Conservation (phyloP, 2,113 vertebrate species). For the Platysteira castanea region DNA sequence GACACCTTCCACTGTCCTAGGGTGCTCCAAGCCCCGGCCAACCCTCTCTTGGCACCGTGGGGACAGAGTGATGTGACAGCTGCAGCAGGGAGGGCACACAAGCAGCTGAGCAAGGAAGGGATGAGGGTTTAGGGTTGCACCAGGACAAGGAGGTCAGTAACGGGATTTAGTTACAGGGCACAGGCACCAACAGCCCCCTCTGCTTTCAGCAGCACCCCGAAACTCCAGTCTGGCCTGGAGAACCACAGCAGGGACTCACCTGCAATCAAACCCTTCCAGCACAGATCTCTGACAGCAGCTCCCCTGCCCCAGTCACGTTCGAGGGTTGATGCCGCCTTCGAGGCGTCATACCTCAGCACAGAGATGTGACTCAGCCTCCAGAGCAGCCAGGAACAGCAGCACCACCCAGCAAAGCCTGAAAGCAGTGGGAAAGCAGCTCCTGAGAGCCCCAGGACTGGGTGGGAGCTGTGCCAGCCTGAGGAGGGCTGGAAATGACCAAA, state of each 20-base stretch:
- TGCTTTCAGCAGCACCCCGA: not conserved
- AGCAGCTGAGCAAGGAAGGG: not conserved
- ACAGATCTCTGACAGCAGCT: not conserved
- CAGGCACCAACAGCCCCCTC: not conserved
- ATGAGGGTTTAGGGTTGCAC: not conserved
- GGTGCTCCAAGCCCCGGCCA: not conserved
- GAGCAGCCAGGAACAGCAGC: not conserved
- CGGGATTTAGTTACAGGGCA: not conserved
- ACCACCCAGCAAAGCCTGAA: not conserved
- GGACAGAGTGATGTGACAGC: not conserved
- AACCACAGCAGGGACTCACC: not conserved
- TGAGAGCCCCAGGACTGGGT: not conserved
- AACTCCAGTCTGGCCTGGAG: not conserved
- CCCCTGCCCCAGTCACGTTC: not conserved
- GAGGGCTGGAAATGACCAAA: not conserved
- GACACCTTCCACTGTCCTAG: not conserved
- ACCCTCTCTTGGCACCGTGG: not conserved
- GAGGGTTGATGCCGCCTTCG: not conserved
- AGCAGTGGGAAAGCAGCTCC: not conserved
- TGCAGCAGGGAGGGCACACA: not conserved
- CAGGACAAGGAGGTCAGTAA: not conserved
- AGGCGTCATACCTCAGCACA: slow-evolving; percentile 8
- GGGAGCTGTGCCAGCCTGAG: not conserved
- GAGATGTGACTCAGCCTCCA: not conserved
- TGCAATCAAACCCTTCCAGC: not conserved